Percentiles rank a stretch among this genome's conserved stretches.
These are phyloP conservation scores for Carassius auratus DNA, from an alignment of 2,113 vertebrate species.

Conservation along the genomic window DNA sequence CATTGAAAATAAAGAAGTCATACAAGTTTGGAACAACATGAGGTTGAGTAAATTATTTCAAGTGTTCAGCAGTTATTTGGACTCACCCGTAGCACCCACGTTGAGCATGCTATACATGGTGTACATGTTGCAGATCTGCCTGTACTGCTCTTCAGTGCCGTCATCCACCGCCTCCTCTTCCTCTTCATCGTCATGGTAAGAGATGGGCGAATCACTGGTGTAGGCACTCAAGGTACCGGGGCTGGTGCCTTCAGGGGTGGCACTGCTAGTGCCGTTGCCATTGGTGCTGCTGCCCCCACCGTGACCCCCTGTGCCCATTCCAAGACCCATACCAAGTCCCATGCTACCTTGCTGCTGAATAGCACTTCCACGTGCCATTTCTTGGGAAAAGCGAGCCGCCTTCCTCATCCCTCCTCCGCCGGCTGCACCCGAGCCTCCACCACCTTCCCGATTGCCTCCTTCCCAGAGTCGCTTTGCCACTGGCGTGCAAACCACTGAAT, in stretches of 20 bases:
- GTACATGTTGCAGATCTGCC: conserved; percentile 98
- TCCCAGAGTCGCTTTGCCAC: conserved; percentile 95
- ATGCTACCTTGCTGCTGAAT: conserved; percentile 68
- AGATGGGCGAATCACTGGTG: conserved; percentile 92
- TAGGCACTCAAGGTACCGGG: conserved; percentile 92
- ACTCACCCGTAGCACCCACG: conserved; percentile 86
- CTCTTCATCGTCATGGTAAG: conserved; percentile 93
- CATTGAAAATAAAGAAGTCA: not conserved
- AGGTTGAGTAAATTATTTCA: not conserved
- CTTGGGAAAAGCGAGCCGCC: conserved; percentile 79
- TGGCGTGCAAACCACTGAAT: conserved; percentile 91
- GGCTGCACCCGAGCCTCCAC: conserved; percentile 71
- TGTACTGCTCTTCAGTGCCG: conserved; percentile 89
- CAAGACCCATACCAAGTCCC: conserved; percentile 70
- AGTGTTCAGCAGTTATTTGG: not conserved
- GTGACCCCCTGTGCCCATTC: conserved; percentile 49
- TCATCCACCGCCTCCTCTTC: conserved; percentile 85
- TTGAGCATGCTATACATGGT: conserved; percentile 99
- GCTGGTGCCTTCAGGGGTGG: conserved; percentile 87
- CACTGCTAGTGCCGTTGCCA: conserved; percentile 69
- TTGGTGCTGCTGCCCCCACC: conserved; percentile 49
- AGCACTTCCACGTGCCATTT: conserved; percentile 72
- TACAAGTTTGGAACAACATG: not conserved
- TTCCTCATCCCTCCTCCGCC: conserved; percentile 73
- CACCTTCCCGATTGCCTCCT: conserved; percentile 83